A percentile compares a stretch with the other conserved stretches of the same genome.
phyloP scores from a whole-genome alignment of 2,797 vertebrate genomes.

The Sparus aurata region DNA sequence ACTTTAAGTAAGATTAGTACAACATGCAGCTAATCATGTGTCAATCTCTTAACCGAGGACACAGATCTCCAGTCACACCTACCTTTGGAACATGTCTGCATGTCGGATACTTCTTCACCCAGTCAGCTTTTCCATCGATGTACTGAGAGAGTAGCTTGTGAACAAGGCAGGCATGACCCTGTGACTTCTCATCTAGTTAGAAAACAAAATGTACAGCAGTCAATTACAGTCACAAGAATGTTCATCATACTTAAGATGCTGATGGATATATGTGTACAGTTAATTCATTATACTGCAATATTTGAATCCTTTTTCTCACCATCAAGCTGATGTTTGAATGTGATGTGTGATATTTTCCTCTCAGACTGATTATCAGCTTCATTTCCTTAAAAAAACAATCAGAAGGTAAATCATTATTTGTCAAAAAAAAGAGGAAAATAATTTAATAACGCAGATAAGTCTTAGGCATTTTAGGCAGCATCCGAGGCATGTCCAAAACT shows the following conservation, averaged over 20 bases:
- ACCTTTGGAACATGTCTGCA: conserved; percentile 77
- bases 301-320: conserved; percentile 68
- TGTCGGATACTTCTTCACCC: conserved; percentile 80
- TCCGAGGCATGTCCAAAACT: too few relatives aligned
- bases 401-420: background rate
- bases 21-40: background rate
- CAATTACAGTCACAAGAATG: background rate
- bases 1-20: background rate
- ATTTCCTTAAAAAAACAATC: conserved; percentile 49
- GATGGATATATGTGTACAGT: background rate
- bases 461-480: background rate
- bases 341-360: conserved; percentile 70
- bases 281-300: background rate
- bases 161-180: conserved; percentile 74
- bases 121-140: conserved; percentile 56
- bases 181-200: conserved; percentile 71
- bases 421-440: background rate
- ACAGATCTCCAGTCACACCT: conserved; percentile 3
- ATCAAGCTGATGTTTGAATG: conserved; percentile 76
- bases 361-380: conserved; percentile 45
- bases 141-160: conserved; percentile 80
- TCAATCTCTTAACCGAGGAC: background rate
- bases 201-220: background rate
- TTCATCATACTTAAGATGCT: background rate
- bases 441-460: background rate